Evolutionary conservation across 2,888 invertebrate genomes (phyloP).

Genomic region (Cactoblastis cactorum): DNA sequence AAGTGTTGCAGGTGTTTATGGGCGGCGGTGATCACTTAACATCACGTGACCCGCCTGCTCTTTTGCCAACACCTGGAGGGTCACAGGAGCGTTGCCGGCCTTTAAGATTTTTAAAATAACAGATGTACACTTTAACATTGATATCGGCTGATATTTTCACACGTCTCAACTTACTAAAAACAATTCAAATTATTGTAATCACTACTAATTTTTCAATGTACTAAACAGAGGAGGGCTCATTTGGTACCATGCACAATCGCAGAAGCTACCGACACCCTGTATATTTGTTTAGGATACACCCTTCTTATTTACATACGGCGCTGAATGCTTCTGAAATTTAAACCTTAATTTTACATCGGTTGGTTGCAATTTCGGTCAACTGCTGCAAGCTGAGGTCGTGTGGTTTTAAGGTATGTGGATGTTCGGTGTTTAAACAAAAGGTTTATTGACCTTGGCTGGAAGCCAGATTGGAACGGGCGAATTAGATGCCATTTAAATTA

Average conservation of each 20-base stretch:
- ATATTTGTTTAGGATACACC: constrained; percentile 73
- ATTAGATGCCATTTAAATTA: constrained; percentile 51
- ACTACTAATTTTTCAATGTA: constrained; percentile 14
- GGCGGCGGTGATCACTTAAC: too few species aligned
- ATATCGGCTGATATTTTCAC: too few species aligned
- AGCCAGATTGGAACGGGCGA: constrained; percentile 56
- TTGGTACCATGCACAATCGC: constrained; percentile 47
- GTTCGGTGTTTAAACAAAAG: constrained; percentile 46
- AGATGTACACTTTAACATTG: too few species aligned
- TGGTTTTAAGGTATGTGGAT: constrained; percentile 44
- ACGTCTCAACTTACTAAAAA: not conserved
- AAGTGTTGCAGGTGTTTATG: too few species aligned
- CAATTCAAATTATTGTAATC: constrained; percentile 27
- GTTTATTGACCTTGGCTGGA: constrained; percentile 70
- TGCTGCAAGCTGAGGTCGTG: constrained; percentile 34
- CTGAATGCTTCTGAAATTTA: constrained; percentile 35
- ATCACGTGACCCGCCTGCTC: too few species aligned
- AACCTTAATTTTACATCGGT: constrained; percentile 36
- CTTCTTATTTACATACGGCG: constrained; percentile 56
- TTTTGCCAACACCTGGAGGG: too few species aligned
- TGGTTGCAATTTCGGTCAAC: constrained; percentile 44
- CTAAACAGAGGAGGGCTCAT: constrained; percentile 30
- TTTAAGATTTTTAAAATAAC: too few species aligned
- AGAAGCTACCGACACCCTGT: constrained; percentile 54
- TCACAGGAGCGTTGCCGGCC: too few species aligned